A percentile compares a stretch with the other conserved stretches of the same genome.
phyloP scores from a whole-genome alignment of 2,113 vertebrate genomes.

The Hemiprocne comata region DNA sequence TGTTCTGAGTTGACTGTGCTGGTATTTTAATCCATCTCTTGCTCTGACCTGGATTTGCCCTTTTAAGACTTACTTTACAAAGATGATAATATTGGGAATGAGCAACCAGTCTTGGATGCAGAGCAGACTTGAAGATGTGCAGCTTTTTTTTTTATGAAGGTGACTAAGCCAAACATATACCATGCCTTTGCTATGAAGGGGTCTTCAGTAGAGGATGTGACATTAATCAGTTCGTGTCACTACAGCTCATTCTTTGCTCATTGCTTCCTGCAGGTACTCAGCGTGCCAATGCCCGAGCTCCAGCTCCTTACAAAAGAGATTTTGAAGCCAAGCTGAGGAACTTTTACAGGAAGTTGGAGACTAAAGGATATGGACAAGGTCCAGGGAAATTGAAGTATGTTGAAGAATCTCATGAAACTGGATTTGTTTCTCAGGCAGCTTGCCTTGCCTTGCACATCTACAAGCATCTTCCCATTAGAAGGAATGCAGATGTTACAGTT shows the following conservation, averaged over 20 bases:
- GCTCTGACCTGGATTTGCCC: not conserved
- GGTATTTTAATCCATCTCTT: not conserved
- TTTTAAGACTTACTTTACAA: not conserved
- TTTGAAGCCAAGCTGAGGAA: conserved; percentile 99
- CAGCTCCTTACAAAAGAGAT: conserved; percentile 96
- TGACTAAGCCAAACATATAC: not conserved
- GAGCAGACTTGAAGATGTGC: not conserved
- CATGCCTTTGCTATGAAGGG: not conserved
- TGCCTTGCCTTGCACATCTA: not conserved
- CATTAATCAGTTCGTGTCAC: not conserved
- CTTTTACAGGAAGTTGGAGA: conserved; percentile 98
- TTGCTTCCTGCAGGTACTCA: conserved; percentile 86
- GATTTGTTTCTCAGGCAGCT: conserved; percentile 3
- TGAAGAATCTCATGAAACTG: not conserved
- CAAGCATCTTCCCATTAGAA: not conserved
- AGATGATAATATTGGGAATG: not conserved
- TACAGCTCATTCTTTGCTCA: not conserved
- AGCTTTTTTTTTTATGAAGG: not conserved
- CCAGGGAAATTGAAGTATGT: conserved; percentile 97
- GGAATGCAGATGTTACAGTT: conserved; percentile 10
- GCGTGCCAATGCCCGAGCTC: conserved; percentile 94
- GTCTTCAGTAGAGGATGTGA: not conserved
- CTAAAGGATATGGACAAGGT: conserved; percentile 97
- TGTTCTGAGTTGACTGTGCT: not conserved
- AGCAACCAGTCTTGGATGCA: not conserved